These are phyloP conservation scores for Cyanistes caeruleus DNA, from an alignment of 2,113 vertebrate species.

Conservation along the genomic window DNA sequence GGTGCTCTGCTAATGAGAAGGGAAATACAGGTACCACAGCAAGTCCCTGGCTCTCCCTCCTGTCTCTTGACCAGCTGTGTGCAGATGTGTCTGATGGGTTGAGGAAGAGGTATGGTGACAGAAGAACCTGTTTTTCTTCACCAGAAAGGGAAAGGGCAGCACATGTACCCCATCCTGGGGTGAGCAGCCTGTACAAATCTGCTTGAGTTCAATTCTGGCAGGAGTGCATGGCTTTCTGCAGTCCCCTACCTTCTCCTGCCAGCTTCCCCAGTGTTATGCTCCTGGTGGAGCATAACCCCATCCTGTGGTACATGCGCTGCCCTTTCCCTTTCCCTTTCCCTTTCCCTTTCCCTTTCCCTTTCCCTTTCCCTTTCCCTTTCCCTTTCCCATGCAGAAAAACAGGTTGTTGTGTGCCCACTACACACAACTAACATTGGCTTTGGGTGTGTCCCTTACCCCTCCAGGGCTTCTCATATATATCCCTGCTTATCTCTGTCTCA, in stretches of 20 bases:
- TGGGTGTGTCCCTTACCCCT: background rate
- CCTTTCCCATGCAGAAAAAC: too few species aligned
- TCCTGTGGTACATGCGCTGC: rapidly evolving
- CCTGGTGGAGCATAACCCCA: too few species aligned
- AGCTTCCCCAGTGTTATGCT: too few species aligned
- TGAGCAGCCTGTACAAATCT: background rate
- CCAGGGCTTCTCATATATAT: background rate
- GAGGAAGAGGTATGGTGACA: background rate
- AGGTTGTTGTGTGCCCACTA: background rate
- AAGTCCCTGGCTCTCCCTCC: background rate
- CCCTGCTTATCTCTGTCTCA: background rate
- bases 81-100: background rate
- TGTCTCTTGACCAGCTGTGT: background rate
- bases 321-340: background rate
- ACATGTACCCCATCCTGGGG: background rate
- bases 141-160: background rate
- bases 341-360: too few species aligned
- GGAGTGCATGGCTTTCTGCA: background rate
- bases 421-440: background rate
- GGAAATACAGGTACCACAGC: background rate
- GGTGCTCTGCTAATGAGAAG: background rate
- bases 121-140: background rate
- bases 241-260: background rate
- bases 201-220: background rate
- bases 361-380: too few species aligned